These are phyloP conservation scores for Chrysomela aeneicollis DNA, from an alignment of 2,888 invertebrate genomes.

Conservation along the genomic window DNA sequence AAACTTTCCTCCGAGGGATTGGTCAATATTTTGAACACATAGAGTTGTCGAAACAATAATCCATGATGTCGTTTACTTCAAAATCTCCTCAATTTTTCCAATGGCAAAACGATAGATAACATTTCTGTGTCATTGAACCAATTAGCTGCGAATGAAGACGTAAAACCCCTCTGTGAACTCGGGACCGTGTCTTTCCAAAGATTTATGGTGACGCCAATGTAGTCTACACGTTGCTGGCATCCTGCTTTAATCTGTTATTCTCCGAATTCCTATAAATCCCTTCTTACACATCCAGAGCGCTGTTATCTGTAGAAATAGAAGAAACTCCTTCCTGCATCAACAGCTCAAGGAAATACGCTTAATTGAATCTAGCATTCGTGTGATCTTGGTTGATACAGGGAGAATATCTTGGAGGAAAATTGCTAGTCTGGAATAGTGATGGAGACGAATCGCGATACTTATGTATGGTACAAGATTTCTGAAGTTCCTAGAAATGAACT, in stretches of 20 bases:
- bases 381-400: background rate
- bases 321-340: conserved; percentile 15
- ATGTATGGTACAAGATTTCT: too few species aligned
- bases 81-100: too few species aligned
- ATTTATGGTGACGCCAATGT: conserved; percentile 14
- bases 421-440: too few species aligned
- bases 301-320: conserved; percentile 18
- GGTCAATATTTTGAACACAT: too few species aligned
- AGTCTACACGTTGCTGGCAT: conserved; percentile 20
- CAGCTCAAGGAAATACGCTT: background rate
- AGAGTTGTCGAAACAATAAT: too few species aligned
- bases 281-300: conserved; percentile 16
- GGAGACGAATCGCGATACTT: too few species aligned
- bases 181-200: background rate
- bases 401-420: too few species aligned
- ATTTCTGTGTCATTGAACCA: background rate
- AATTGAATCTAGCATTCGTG: conserved; percentile 14
- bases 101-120: background rate
- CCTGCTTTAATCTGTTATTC: conserved; percentile 21
- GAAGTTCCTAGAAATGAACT: too few species aligned
- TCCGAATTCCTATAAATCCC: conserved; percentile 21
- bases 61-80: too few species aligned
- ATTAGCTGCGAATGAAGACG: background rate
- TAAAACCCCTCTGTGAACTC: background rate
- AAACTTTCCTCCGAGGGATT: too few species aligned